Percentiles rank a stretch among this genome's conserved stretches.
Evolutionary conservation across 2,797 vertebrate species (phyloP).

Genomic region (Amniataba percoides): DNA sequence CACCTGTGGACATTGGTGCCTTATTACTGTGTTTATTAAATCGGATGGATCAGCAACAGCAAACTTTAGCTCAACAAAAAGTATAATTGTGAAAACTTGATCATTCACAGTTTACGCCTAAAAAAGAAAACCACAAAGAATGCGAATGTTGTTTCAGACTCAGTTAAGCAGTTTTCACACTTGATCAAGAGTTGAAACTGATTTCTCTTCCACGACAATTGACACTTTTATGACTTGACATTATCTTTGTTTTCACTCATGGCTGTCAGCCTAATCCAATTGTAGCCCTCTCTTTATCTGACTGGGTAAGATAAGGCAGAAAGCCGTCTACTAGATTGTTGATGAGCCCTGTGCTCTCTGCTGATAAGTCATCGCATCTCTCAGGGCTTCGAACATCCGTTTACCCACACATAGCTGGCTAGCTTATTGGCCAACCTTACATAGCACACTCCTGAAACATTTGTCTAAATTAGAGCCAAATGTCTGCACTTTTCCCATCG

Average conservation of each 20-base stretch:
- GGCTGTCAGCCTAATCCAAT: constrained; percentile 50
- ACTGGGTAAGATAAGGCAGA: constrained; percentile 62
- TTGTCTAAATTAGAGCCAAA: constrained; percentile 42
- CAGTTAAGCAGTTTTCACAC: constrained; percentile 20
- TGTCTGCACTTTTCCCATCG: constrained; percentile 39
- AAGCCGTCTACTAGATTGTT: constrained; percentile 42
- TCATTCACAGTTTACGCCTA: neutral
- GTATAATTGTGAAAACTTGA: neutral
- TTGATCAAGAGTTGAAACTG: constrained; percentile 19
- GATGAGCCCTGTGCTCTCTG: constrained; percentile 39
- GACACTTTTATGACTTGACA: constrained; percentile 57
- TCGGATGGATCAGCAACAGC: neutral
- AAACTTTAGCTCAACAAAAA: neutral
- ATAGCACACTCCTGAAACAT: constrained; percentile 53
- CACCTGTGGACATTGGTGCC: constrained; percentile 48
- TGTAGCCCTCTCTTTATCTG: constrained; percentile 56
- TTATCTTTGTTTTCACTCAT: constrained; percentile 54
- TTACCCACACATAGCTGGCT: constrained; percentile 20
- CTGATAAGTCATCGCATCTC: constrained; percentile 62
- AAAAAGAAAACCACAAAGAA: neutral
- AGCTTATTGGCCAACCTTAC: constrained; percentile 22
- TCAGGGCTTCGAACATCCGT: constrained; percentile 45
- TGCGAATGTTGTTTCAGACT: neutral
- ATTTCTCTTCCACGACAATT: constrained; percentile 31
- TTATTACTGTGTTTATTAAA: constrained; percentile 5